A percentile compares a stretch with the other conserved stretches of the same genome.
These are phyloP conservation scores for Ditylenchus weischeri DNA, from an alignment of 2,888 invertebrate genomes.

Conservation along the genomic window DNA sequence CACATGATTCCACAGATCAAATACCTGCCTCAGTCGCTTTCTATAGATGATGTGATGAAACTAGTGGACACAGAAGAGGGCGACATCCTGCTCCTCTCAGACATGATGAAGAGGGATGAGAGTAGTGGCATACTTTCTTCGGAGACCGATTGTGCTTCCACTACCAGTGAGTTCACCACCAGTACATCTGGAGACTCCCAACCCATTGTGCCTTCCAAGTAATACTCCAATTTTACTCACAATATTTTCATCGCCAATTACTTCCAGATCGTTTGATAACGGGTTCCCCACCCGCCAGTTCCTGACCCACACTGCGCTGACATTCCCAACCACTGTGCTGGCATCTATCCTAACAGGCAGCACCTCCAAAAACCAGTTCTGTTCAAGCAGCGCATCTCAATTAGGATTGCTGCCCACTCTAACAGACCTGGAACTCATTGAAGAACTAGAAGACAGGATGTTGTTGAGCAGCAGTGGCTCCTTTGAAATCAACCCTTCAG, in stretches of 20 bases:
- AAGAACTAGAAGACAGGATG: constrained; percentile 46
- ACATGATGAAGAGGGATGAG: constrained; percentile 36
- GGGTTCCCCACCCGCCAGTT: constrained; percentile 1
- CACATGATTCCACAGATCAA: constrained; percentile 27
- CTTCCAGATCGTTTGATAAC: not conserved
- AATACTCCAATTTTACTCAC: too few species aligned
- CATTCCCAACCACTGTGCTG: not conserved
- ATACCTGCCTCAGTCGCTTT: constrained; percentile 42
- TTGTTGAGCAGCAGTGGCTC: constrained; percentile 15
- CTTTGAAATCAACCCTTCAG: constrained; percentile 1
- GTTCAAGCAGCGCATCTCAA: not conserved
- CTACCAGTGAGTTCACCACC: constrained; percentile 5
- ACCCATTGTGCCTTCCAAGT: too few species aligned
- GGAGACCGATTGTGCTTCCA: constrained; percentile 31
- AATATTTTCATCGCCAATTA: too few species aligned
- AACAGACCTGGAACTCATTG: constrained; percentile 41
- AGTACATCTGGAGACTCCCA: not conserved
- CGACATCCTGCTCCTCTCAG: constrained; percentile 42
- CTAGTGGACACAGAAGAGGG: constrained; percentile 45
- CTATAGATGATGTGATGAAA: constrained; percentile 55
- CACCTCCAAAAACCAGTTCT: not conserved
- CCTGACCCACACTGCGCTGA: not conserved
- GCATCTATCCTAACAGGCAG: not conserved
- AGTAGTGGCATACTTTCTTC: constrained; percentile 23
- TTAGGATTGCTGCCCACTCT: constrained; percentile 14